Conservation (phyloP, 2,113 vertebrate genomes). For the Neogale vison region DNA sequence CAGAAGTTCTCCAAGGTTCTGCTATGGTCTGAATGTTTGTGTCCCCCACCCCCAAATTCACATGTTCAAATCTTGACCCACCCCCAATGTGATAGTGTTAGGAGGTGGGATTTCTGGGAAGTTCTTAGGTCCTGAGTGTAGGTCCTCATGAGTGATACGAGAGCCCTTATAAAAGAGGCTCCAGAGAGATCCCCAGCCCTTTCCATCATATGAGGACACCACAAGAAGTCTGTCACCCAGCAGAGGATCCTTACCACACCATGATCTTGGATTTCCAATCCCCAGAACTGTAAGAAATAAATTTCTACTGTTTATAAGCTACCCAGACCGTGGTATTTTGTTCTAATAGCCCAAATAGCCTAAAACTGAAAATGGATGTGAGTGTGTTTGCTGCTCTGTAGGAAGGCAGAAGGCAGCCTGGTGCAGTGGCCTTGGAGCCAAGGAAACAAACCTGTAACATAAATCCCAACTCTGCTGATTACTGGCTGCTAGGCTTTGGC, state of each 20-base stretch:
- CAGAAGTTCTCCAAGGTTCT: neutral
- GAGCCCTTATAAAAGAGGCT: neutral
- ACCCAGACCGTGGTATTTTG: neutral
- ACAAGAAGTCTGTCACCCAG: neutral
- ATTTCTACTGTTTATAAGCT: neutral
- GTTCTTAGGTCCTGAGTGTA: neutral
- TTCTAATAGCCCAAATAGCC: neutral
- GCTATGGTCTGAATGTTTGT: neutral
- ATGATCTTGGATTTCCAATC: neutral
- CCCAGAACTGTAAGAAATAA: neutral
- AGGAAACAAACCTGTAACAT: neutral
- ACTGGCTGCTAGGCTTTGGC: neutral
- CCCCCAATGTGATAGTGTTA: neutral
- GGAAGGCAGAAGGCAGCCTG: neutral
- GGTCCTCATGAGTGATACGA: neutral
- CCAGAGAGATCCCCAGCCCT: neutral
- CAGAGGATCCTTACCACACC: neutral
- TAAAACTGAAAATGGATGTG: neutral
- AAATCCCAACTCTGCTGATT: neutral
- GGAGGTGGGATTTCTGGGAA: neutral
- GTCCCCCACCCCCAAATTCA: neutral
- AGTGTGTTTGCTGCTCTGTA: neutral
- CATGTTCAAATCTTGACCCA: neutral
- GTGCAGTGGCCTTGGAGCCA: neutral
- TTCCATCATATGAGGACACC: neutral